A percentile compares a stretch with the other conserved stretches of the same genome.
phyloP scores from a whole-genome alignment of 2,113 vertebrate species.

The Heterotilapia buettikoferi region DNA sequence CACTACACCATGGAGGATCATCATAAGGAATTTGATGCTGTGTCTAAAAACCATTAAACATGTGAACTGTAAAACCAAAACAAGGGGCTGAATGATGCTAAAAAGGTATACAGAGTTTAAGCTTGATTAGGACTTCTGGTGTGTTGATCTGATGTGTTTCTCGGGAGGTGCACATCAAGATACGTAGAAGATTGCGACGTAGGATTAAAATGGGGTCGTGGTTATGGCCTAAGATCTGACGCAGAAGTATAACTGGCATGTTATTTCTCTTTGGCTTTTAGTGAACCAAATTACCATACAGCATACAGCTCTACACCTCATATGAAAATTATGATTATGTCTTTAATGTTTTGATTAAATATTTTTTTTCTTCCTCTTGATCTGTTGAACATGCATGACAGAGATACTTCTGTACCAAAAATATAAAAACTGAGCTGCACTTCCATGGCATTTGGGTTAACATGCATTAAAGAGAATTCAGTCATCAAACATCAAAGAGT shows the following conservation, averaged over 20 bases:
- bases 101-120: neutral
- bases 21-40: neutral
- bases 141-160: neutral
- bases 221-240: neutral
- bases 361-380: neutral
- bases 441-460: neutral
- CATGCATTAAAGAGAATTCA: neutral
- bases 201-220: neutral
- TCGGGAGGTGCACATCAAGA: neutral
- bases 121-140: neutral
- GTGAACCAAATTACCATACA: neutral
- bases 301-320: neutral
- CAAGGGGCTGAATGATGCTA: neutral
- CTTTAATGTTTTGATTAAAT: neutral
- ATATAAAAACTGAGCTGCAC: neutral
- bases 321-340: neutral
- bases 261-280: neutral
- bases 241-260: neutral
- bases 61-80: neutral
- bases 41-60: neutral
- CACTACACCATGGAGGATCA: neutral
- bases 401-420: neutral
- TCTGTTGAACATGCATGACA: neutral
- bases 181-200: accelerated
- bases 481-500: neutral